A percentile compares a stretch with the other conserved stretches of the same genome.
Conservation (phyloP, 2,888 invertebrate species). For the Eupithecia subfuscata region DNA sequence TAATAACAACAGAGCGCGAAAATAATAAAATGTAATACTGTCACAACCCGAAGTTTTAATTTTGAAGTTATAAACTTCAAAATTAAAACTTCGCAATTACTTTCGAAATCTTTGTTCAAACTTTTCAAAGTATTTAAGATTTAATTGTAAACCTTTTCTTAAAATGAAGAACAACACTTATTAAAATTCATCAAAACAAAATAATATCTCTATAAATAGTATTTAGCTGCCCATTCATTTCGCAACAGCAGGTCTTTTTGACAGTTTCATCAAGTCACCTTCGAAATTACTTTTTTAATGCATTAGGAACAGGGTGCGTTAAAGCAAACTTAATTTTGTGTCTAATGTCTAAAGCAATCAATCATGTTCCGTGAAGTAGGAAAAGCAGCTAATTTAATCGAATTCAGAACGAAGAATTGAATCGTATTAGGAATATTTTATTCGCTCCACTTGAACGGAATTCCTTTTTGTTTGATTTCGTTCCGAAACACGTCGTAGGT, state of each 20-base stretch:
- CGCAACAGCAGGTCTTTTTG: constrained; percentile 40
- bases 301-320: constrained; percentile 52
- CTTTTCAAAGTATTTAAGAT: constrained; percentile 22
- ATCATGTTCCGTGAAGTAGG: constrained; percentile 55
- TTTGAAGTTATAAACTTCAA: background rate
- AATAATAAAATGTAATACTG: background rate
- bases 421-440: background rate
- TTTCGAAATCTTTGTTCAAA: background rate
- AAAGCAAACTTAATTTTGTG: constrained; percentile 74
- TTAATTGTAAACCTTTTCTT: background rate
- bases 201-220: background rate
- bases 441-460: background rate
- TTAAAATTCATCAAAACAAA: background rate
- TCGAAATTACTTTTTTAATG: constrained; percentile 58
- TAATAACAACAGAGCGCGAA: background rate
- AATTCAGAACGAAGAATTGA: constrained; percentile 5
- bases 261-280: constrained; percentile 60
- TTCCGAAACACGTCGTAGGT: background rate
- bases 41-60: background rate
- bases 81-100: too few species aligned
- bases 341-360: constrained; percentile 73
- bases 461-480: background rate
- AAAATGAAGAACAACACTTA: background rate
- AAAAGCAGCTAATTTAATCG: constrained; percentile 4
- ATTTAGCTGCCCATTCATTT: background rate